phyloP scores from a whole-genome alignment of 1,140 invertebrate genomes.

The Chlorops oryzae region DNA sequence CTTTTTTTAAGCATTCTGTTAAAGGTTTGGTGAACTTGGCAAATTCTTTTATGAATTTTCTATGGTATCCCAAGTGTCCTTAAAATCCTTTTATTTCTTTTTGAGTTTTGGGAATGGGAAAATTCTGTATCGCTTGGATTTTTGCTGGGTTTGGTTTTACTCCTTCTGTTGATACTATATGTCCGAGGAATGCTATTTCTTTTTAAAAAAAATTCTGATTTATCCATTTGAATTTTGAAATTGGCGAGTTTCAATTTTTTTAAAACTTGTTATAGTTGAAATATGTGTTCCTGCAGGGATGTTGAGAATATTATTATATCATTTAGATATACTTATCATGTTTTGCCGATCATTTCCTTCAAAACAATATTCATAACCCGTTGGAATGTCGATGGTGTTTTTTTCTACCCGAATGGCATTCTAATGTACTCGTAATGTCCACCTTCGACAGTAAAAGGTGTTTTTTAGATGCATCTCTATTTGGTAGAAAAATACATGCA shows the following conservation, averaged over 20 bases:
- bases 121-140: slow-evolving; percentile 23
- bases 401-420: slow-evolving; percentile 24
- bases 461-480: slow-evolving; percentile 39
- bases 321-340: slow-evolving; percentile 11
- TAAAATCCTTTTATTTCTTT: slow-evolving; percentile 48
- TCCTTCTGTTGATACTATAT: slow-evolving; percentile 25
- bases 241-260: background rate
- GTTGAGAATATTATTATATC: slow-evolving; percentile 12
- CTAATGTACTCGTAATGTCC: slow-evolving; percentile 20
- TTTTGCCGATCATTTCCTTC: slow-evolving; percentile 3
- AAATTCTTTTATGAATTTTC: no score
- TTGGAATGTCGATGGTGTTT: slow-evolving; percentile 33
- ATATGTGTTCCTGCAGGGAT: slow-evolving; percentile 3
- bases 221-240: slow-evolving; percentile 1
- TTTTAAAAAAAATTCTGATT: slow-evolving; percentile 26
- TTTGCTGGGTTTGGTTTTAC: slow-evolving; percentile 29
- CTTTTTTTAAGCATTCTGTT: no score
- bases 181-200: slow-evolving; percentile 29
- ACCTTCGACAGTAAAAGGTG: slow-evolving; percentile 38
- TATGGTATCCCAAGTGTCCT: slow-evolving; percentile 31
- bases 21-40: no score
- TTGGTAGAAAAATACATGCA: slow-evolving; percentile 50
- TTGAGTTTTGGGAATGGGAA: slow-evolving; percentile 31
- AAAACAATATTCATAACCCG: slow-evolving; percentile 21
- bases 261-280: slow-evolving; percentile 2